Percentiles rank a stretch among this genome's conserved stretches.
These are phyloP conservation scores for Blastobasis adustella DNA, from an alignment of 2,888 invertebrate species.

Conservation along the genomic window DNA sequence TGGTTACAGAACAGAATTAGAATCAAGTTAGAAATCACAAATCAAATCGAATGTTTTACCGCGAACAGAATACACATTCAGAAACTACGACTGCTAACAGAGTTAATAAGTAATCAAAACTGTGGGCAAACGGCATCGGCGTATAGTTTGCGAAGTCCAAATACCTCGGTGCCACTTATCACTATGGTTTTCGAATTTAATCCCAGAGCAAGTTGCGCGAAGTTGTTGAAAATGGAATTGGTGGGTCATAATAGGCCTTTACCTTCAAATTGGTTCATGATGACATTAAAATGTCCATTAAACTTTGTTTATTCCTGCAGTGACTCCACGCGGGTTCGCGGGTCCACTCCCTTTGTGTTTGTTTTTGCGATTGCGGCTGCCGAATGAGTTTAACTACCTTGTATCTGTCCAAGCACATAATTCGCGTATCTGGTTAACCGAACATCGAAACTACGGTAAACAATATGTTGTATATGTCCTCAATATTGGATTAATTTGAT, in stretches of 20 bases:
- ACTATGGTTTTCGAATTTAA: not conserved
- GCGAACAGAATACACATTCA: no score
- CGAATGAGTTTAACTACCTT: not conserved
- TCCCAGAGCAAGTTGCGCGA: not conserved
- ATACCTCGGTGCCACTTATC: no score
- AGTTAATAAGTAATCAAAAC: no score
- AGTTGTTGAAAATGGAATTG: not conserved
- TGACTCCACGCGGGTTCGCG: not conserved
- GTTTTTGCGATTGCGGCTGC: not conserved
- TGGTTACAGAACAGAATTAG: no score
- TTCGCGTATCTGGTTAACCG: no score
- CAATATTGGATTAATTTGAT: not conserved
- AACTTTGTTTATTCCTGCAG: not conserved
- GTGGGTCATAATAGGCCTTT: not conserved
- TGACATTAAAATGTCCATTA: conserved; percentile 1
- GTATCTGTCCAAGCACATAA: not conserved
- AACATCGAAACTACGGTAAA: not conserved
- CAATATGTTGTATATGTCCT: not conserved
- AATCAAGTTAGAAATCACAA: no score
- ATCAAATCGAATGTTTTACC: no score
- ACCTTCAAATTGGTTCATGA: not conserved
- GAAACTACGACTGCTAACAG: no score
- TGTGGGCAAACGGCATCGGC: no score
- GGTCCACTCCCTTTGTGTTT: not conserved
- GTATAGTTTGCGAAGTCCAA: no score